A percentile compares a stretch with the other conserved stretches of the same genome.
These are phyloP conservation scores for Dyspetes luteomarginatus DNA, from an alignment of 2,888 invertebrate species.

Conservation along the genomic window DNA sequence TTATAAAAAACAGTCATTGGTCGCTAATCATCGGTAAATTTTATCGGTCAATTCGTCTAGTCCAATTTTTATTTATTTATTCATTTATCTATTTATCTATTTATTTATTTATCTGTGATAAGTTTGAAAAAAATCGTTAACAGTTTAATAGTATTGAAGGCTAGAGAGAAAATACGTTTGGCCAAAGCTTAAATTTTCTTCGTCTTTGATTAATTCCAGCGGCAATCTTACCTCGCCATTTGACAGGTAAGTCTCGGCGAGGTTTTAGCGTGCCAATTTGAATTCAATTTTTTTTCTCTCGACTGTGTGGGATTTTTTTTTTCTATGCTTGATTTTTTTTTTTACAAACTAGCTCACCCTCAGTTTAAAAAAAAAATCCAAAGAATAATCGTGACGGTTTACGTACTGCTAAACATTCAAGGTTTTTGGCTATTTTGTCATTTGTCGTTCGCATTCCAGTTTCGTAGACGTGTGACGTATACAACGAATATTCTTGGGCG, in stretches of 20 bases:
- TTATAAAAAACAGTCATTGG: no score
- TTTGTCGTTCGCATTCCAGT: conserved; percentile 40
- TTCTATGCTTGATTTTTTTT: conserved; percentile 3
- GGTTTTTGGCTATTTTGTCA: conserved; percentile 30
- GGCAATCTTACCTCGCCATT: conserved; percentile 77
- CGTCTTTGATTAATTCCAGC: conserved; percentile 76
- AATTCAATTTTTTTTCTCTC: conserved; percentile 61
- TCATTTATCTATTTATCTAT: conserved; percentile 17
- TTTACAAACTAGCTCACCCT: not conserved
- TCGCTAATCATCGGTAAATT: no score
- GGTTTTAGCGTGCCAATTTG: conserved; percentile 61
- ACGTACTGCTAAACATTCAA: not conserved
- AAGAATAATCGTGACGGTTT: not conserved
- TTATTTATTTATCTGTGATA: no score
- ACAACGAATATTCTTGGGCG: conserved; percentile 52
- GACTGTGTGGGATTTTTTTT: conserved; percentile 23
- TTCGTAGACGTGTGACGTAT: conserved; percentile 42
- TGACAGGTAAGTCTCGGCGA: conserved; percentile 78
- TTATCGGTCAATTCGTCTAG: no score
- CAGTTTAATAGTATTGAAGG: not conserved
- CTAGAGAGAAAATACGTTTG: not conserved
- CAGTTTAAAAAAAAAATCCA: not conserved
- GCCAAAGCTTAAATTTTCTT: conserved; percentile 55
- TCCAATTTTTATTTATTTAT: no score
- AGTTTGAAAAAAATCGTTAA: no score